Conservation (phyloP, 2,113 vertebrate species). For the Artemisiospiza belli region DNA sequence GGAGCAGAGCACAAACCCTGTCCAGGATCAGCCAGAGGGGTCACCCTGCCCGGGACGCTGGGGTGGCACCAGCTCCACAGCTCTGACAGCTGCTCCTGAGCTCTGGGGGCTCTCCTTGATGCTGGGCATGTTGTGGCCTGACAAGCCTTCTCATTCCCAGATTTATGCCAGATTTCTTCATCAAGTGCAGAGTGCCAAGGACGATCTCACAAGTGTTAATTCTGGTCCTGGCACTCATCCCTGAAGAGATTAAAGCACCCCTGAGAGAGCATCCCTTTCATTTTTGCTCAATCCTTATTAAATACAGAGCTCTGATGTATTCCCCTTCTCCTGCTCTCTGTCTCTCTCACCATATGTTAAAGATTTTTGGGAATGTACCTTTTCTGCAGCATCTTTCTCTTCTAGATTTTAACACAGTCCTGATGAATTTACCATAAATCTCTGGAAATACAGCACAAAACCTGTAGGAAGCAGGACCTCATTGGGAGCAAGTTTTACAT, state of each 20-base stretch:
- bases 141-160: not conserved
- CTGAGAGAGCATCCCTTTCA: not conserved
- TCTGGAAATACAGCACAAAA: not conserved
- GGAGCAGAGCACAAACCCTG: not conserved
- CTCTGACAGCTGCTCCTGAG: not conserved
- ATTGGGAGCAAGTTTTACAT: not conserved
- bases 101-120: not conserved
- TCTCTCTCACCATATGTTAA: not conserved
- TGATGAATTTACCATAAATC: constrained; percentile 9
- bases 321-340: not conserved
- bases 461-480: not conserved
- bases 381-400: not conserved
- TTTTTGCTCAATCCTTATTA: not conserved
- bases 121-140: not conserved
- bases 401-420: not conserved
- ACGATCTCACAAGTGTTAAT: not conserved
- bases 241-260: not conserved
- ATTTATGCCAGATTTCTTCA: not conserved
- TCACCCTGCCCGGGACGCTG: not conserved
- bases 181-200: not conserved
- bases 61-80: not conserved
- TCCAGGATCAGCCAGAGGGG: not conserved
- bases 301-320: not conserved
- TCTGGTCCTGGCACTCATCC: not conserved
- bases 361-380: constrained; percentile 1